Conservation (phyloP, 2,888 invertebrate genomes). For the Tetheella fluctuosa region DNA sequence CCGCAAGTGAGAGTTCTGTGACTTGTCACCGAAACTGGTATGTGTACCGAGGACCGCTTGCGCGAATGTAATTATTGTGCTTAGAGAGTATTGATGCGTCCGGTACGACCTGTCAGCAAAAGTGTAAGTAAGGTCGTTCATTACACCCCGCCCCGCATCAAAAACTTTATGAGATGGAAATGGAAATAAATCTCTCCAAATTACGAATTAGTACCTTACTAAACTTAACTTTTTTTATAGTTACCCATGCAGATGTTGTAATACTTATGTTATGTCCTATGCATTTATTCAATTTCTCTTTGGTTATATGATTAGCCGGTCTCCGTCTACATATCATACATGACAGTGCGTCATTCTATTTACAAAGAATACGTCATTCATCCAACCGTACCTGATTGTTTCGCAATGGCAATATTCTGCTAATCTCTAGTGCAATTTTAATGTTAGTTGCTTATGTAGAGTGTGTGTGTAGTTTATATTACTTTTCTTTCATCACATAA, state of each 20-base stretch:
- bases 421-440: not conserved
- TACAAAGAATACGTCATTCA: conserved; percentile 5
- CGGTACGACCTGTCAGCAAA: conserved; percentile 64
- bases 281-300: conserved; percentile 7
- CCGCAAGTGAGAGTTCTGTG: conserved; percentile 81
- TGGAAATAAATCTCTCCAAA: conserved; percentile 2
- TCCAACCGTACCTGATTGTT: conserved; percentile 1
- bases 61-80: conserved; percentile 71
- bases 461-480: too few relatives aligned
- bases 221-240: not conserved
- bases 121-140: conserved; percentile 72
- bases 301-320: conserved; percentile 8
- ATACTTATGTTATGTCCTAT: conserved; percentile 8
- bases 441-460: not conserved
- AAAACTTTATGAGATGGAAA: conserved; percentile 14
- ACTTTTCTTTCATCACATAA: too few relatives aligned
- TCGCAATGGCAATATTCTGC: not conserved
- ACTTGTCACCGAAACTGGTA: conserved; percentile 81
- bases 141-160: conserved; percentile 57
- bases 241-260: not conserved
- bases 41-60: conserved; percentile 59
- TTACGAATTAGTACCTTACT: not conserved
- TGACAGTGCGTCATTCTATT: conserved; percentile 6
- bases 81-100: conserved; percentile 71
- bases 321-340: conserved; percentile 1